Evolutionary conservation across 2,888 invertebrate species (phyloP).

Genomic region (Tetragonula carbonaria): DNA sequence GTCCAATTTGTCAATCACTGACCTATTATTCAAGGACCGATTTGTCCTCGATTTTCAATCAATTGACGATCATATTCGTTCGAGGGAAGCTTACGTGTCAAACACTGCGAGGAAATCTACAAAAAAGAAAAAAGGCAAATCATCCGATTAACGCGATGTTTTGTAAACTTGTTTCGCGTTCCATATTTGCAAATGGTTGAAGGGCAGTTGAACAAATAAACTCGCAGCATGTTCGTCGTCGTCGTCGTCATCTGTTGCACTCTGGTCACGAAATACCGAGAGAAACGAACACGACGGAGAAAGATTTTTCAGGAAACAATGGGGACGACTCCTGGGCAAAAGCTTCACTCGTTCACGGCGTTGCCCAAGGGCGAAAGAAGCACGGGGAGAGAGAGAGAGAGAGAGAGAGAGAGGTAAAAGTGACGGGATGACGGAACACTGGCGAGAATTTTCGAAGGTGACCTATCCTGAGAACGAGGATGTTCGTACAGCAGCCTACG

Average conservation of each 20-base stretch:
- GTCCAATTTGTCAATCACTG: not conserved
- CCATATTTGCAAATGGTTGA: slow-evolving; percentile 14
- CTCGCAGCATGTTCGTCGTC: slow-evolving; percentile 2
- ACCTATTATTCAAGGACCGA: no score
- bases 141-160: not conserved
- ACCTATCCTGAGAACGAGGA: slow-evolving; percentile 42
- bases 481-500: slow-evolving; percentile 17
- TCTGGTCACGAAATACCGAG: slow-evolving; percentile 10
- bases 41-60: not conserved
- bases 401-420: slow-evolving; percentile 2
- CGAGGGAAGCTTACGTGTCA: no score
- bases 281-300: not conserved
- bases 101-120: no score
- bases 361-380: not conserved
- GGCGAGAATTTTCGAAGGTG: slow-evolving; percentile 27
- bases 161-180: not conserved
- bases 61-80: no score
- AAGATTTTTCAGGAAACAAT: slow-evolving; percentile 31
- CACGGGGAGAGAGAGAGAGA: not conserved
- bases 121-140: not conserved
- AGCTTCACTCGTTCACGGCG: not conserved
- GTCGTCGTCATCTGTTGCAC: slow-evolving; percentile 11
- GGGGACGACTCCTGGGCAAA: not conserved
- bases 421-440: not conserved
- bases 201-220: slow-evolving; percentile 40